phyloP scores from a whole-genome alignment of 2,888 invertebrate species.

The Dasypolia templi region DNA sequence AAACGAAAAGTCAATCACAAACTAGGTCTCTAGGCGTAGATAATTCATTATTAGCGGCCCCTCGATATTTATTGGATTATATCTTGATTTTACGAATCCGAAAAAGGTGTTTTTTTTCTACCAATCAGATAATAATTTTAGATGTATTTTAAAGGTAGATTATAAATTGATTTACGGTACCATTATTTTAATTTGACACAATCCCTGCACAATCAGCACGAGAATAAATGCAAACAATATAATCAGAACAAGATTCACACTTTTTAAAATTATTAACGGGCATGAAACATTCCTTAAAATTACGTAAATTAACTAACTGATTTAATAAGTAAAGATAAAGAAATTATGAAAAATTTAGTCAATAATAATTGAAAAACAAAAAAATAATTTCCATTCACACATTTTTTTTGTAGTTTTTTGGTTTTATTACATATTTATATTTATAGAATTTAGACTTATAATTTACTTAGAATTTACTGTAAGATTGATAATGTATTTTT shows the following conservation, averaged over 20 bases:
- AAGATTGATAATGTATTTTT: background rate
- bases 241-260: background rate
- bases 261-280: slow-evolving; percentile 1
- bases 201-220: slow-evolving; percentile 21
- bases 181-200: slow-evolving; percentile 33
- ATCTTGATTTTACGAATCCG: background rate
- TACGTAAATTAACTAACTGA: background rate
- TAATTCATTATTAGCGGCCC: background rate
- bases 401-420: slow-evolving; percentile 18
- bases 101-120: background rate
- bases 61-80: background rate
- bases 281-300: slow-evolving; percentile 12
- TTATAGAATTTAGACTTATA: background rate
- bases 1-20: background rate
- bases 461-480: no score
- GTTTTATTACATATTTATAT: slow-evolving; percentile 1
- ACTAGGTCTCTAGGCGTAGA: background rate
- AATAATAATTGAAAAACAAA: background rate
- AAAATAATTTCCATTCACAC: background rate
- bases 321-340: background rate
- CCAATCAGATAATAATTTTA: background rate
- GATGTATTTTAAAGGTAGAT: background rate
- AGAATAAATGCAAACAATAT: background rate
- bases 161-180: background rate
- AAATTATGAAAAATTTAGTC: background rate